Conservation (phyloP, 2,113 vertebrate species). For the Mustela nigripes region DNA sequence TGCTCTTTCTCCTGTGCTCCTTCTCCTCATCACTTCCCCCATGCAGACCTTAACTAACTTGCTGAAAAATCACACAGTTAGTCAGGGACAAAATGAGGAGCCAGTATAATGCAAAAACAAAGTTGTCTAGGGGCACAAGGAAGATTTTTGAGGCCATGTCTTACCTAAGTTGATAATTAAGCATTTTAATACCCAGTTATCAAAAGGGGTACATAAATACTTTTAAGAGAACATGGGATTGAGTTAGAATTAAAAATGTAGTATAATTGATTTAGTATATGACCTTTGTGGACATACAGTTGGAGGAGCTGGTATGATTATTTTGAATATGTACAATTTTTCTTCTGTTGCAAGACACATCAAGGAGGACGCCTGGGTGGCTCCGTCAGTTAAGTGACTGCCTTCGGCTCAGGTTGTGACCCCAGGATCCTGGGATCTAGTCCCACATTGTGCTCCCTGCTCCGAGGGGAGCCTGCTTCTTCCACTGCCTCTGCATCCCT, state of each 20-base stretch:
- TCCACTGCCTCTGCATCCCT: too few species aligned
- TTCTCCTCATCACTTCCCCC: not conserved
- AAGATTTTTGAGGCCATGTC: not conserved
- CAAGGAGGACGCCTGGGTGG: not conserved
- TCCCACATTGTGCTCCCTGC: too few species aligned
- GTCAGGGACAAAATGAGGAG: not conserved
- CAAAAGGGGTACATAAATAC: not conserved
- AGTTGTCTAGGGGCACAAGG: not conserved
- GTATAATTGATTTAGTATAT: not conserved
- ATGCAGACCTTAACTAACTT: not conserved
- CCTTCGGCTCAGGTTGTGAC: too few species aligned
- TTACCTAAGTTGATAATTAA: not conserved
- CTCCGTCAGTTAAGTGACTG: too few species aligned
- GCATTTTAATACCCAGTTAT: slow-evolving; percentile 29
- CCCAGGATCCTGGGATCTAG: too few species aligned
- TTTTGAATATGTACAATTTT: not conserved
- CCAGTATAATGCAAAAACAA: not conserved
- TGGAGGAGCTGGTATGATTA: not conserved
- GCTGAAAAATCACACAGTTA: not conserved
- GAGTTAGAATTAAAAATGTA: not conserved
- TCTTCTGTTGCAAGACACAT: not conserved
- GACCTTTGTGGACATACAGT: not conserved
- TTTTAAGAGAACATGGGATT: not conserved
- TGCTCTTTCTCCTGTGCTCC: not conserved
- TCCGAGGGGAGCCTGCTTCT: too few species aligned